Conservation (phyloP, 1,140 invertebrate genomes). For the Brachionus sp. region DNA sequence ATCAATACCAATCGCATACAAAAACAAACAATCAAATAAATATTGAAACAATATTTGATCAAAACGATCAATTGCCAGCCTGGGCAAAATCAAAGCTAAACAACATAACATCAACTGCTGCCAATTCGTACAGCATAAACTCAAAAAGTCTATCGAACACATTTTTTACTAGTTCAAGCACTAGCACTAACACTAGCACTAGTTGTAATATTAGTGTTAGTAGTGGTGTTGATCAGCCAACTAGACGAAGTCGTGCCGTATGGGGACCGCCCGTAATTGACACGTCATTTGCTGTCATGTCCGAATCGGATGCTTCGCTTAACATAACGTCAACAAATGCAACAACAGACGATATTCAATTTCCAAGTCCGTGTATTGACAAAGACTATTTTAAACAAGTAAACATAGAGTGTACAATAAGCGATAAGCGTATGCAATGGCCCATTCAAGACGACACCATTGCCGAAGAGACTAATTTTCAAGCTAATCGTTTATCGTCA, state of each 20-base stretch:
- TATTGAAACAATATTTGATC: neutral
- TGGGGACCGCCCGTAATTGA: slow-evolving; percentile 16
- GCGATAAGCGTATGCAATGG: too few relatives aligned
- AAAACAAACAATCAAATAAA: too few relatives aligned
- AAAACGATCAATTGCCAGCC: neutral
- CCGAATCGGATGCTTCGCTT: neutral
- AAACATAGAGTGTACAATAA: too few relatives aligned
- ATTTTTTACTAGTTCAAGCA: too few relatives aligned
- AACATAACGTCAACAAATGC: neutral
- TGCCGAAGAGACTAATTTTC: neutral
- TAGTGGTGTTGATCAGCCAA: neutral
- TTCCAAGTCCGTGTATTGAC: slow-evolving; percentile 15
- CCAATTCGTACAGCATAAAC: too few relatives aligned
- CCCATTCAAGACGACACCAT: too few relatives aligned
- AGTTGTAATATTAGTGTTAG: too few relatives aligned
- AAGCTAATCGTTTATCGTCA: neutral
- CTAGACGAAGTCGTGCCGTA: neutral
- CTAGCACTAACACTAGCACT: neutral
- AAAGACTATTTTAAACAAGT: neutral
- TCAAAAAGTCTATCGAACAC: too few relatives aligned
- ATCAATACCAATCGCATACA: too few relatives aligned
- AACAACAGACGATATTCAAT: neutral
- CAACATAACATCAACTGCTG: neutral
- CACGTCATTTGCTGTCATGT: slow-evolving; percentile 38
- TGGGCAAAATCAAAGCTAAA: slow-evolving; percentile 4